phyloP scores from a whole-genome alignment of 2,888 invertebrate species.

The Tetragonisca angustula region DNA sequence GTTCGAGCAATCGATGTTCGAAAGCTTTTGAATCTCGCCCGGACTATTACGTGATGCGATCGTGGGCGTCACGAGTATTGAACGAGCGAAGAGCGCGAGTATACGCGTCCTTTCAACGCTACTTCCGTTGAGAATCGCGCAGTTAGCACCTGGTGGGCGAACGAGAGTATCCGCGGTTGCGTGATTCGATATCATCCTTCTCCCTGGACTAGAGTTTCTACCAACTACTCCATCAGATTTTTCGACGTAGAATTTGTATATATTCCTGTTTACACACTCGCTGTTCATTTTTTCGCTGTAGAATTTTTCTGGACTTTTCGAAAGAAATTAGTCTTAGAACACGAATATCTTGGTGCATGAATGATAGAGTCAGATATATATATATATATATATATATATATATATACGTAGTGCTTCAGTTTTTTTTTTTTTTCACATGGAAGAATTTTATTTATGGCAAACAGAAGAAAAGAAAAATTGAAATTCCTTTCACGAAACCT shows the following conservation, averaged over 20 bases:
- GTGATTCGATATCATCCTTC: slow-evolving; percentile 25
- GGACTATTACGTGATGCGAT: neutral
- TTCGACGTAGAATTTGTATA: neutral
- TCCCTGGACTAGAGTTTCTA: slow-evolving; percentile 1
- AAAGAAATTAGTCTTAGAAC: too few species aligned
- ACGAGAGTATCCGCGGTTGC: slow-evolving; percentile 19
- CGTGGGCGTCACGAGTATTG: slow-evolving; percentile 48
- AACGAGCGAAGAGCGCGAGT: slow-evolving; percentile 46
- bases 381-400: too few species aligned
- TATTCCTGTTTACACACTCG: neutral
- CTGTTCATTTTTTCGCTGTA: neutral
- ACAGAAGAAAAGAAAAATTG: too few species aligned
- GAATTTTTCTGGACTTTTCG: too few species aligned
- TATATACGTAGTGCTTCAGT: too few species aligned
- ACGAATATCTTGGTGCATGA: too few species aligned
- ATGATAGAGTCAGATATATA: too few species aligned
- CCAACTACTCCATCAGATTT: neutral
- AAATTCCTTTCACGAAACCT: too few species aligned
- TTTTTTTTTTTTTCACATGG: too few species aligned
- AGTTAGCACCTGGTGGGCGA: slow-evolving; percentile 28
- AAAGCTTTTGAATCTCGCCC: neutral
- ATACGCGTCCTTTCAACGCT: slow-evolving; percentile 48
- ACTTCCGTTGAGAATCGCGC: slow-evolving; percentile 28
- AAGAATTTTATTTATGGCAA: too few species aligned
- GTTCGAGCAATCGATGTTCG: neutral